Evolutionary conservation across 2,797 vertebrate species (phyloP).

Genomic region (Enteromius trimaculatus): DNA sequence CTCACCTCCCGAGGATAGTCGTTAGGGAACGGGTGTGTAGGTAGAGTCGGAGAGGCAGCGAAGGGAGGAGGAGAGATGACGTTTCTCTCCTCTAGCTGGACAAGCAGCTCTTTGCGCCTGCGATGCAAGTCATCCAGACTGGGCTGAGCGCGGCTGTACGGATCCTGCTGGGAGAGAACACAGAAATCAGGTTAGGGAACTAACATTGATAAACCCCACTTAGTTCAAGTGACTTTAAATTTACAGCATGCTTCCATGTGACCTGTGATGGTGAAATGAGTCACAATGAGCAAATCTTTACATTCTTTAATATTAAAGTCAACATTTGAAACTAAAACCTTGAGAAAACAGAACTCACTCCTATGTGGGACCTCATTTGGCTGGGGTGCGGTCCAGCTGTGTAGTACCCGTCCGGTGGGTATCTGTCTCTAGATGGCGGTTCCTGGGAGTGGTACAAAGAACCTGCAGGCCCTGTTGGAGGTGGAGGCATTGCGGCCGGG

Average conservation of each 20-base stretch:
- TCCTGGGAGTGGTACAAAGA: slow-evolving; percentile 88
- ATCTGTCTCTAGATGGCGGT: slow-evolving; percentile 83
- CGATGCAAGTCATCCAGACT: slow-evolving; percentile 94
- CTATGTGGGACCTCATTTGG: slow-evolving; percentile 86
- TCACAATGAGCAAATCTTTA: no score
- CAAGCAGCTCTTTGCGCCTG: slow-evolving; percentile 94
- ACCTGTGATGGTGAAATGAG: no score
- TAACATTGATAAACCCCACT: background rate
- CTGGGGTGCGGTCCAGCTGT: slow-evolving; percentile 81
- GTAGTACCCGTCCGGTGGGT: slow-evolving; percentile 89
- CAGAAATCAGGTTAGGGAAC: background rate
- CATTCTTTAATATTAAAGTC: no score
- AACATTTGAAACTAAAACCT: background rate
- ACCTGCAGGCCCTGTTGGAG: slow-evolving; percentile 74
- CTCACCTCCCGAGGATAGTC: slow-evolving; percentile 91
- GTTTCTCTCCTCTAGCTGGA: slow-evolving; percentile 95
- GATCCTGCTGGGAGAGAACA: slow-evolving; percentile 73
- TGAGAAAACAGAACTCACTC: slow-evolving; percentile 75
- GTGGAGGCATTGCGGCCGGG: slow-evolving; percentile 64
- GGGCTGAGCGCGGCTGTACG: slow-evolving; percentile 81
- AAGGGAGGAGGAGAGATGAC: slow-evolving; percentile 97
- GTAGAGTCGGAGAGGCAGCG: slow-evolving; percentile 89
- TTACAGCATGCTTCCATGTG: no score
- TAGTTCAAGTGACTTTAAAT: background rate
- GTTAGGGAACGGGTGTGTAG: slow-evolving; percentile 85